Evolutionary conservation across 2,113 vertebrate genomes (phyloP).

Genomic region (Megaptera novaeangliae): DNA sequence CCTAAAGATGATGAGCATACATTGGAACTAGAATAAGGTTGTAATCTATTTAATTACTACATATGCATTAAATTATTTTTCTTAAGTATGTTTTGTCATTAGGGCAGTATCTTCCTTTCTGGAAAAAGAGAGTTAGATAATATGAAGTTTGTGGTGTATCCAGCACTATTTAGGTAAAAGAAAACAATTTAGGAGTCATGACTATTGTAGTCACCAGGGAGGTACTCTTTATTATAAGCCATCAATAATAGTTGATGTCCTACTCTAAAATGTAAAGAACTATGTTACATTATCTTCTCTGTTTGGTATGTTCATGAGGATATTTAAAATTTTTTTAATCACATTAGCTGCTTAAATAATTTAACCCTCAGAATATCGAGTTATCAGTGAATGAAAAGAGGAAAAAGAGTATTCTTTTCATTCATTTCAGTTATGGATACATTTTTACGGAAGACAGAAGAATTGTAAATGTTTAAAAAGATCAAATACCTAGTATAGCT

Average conservation of each 20-base stretch:
- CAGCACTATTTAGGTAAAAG: background rate
- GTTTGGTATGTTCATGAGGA: background rate
- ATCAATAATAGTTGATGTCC: background rate
- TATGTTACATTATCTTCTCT: background rate
- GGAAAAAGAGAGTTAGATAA: background rate
- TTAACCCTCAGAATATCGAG: background rate
- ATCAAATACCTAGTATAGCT: background rate
- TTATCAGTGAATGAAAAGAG: background rate
- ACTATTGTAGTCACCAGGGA: background rate
- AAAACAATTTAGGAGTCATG: background rate
- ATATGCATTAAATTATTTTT: background rate
- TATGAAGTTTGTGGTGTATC: background rate
- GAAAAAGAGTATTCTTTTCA: background rate
- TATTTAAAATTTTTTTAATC: background rate
- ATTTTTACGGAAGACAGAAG: background rate
- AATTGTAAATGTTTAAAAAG: slow-evolving; percentile 14
- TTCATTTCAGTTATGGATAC: background rate
- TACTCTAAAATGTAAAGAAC: slow-evolving; percentile 1
- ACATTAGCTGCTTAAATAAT: background rate
- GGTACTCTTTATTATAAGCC: background rate
- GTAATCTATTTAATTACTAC: background rate
- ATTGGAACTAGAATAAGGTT: background rate
- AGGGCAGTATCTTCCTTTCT: background rate
- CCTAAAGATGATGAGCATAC: background rate
- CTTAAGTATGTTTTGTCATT: background rate